These are phyloP conservation scores for Scytalopus superciliaris DNA, from an alignment of 2,113 vertebrate species.

Conservation along the genomic window DNA sequence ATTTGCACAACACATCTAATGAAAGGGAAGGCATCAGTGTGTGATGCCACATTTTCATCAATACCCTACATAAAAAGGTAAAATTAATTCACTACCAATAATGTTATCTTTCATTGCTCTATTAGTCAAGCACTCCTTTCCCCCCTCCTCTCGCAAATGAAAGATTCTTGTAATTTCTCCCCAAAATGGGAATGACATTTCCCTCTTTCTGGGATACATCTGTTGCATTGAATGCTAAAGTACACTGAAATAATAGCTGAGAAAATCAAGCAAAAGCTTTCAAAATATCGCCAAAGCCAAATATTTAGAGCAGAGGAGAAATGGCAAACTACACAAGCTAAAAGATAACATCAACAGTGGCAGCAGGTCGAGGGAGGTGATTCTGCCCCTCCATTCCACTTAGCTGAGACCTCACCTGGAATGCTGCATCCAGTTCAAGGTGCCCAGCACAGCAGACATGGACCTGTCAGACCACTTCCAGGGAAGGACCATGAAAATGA, in stretches of 20 bases:
- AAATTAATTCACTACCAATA: not conserved
- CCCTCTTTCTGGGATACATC: not conserved
- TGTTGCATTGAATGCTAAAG: not conserved
- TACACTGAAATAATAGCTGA: not conserved
- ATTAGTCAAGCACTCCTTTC: not conserved
- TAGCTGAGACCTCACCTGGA: not conserved
- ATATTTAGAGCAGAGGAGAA: not conserved
- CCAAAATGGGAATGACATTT: not conserved
- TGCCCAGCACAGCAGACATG: not conserved
- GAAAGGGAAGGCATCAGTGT: not conserved
- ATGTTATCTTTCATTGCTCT: not conserved
- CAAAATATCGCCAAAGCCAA: not conserved
- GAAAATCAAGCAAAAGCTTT: not conserved
- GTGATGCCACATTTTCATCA: not conserved
- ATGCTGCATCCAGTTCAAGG: not conserved
- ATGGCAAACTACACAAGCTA: not conserved
- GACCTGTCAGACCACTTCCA: not conserved
- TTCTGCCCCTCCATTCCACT: not conserved
- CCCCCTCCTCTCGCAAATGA: not conserved
- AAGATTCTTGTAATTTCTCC: not conserved
- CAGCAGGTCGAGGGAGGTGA: rapidly evolving
- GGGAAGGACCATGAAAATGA: not conserved
- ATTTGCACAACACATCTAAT: not conserved
- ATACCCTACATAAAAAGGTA: not conserved
- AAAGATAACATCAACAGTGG: not conserved